Conservation (phyloP, 2,888 invertebrate species). For the Athalia circularis region DNA sequence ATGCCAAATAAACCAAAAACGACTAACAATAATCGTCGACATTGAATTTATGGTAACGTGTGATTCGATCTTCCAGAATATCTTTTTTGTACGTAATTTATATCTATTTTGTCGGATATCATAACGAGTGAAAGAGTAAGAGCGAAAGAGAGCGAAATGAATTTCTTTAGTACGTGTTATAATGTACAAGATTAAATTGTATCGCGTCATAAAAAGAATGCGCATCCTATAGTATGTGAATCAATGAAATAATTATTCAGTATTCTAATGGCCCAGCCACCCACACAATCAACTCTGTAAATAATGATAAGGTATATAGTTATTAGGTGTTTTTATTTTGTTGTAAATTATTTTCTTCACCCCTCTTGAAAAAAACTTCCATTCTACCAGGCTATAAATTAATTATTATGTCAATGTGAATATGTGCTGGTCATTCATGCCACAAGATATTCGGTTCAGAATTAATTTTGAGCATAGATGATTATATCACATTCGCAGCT, state of each 20-base stretch:
- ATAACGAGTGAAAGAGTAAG: background rate
- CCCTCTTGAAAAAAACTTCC: background rate
- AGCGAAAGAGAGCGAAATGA: slow-evolving; percentile 4
- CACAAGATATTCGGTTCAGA: too few species aligned
- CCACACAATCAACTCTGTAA: slow-evolving; percentile 24
- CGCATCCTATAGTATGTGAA: too few species aligned
- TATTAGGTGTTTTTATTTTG: slow-evolving; percentile 24
- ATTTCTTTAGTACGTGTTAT: slow-evolving; percentile 20
- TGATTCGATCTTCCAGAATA: slow-evolving; percentile 13
- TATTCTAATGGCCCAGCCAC: slow-evolving; percentile 3
- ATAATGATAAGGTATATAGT: background rate
- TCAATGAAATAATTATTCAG: background rate
- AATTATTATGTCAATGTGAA: background rate
- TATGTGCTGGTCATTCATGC: background rate
- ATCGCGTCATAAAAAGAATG: too few species aligned
- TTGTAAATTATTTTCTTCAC: slow-evolving; percentile 10
- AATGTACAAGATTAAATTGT: background rate
- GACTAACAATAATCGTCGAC: slow-evolving; percentile 36
- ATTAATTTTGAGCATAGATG: too few species aligned
- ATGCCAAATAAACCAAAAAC: slow-evolving; percentile 79
- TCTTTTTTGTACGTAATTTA: slow-evolving; percentile 21
- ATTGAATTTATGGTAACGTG: background rate
- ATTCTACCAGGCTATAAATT: background rate
- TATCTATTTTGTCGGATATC: background rate
- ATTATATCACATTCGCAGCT: too few species aligned